Evolutionary conservation across 2,888 invertebrate species (phyloP), one percentile per base, ranked within the genome.

Genomic region (Pollenia amentaria): DNA sequence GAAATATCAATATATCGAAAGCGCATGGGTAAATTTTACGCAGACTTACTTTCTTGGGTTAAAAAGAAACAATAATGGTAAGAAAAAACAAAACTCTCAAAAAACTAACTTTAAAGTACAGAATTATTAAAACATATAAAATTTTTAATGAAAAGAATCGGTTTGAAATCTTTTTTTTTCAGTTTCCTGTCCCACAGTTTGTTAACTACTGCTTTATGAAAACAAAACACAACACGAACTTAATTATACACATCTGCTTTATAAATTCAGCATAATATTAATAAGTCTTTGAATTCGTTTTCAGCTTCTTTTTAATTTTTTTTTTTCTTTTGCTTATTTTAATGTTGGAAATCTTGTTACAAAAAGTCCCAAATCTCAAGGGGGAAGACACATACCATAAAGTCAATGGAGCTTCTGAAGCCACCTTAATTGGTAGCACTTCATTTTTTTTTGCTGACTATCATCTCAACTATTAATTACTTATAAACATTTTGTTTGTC

Each of bases 341-440:
- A 85, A 82, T 77, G 7, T 38, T 76, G 18, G 53, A 76, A 53
- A 81, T 78, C 72, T 48, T 38, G 76, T 57, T 51, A 11, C 38
- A 70, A 42, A 64, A 72, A 76, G 60, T 29, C 1, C 2, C 60
- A 46, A 57, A 81, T 38, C 46, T 46, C 51, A 65, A 62, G 60
- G 76, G 70, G 72, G 44, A 72, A 73, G 65, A 60, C 57, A 55
- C 60, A 64, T 65, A 48, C 57, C 53, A 60, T 60, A 42, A 70
- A 72, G 40, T 70, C 18, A 64, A 70, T 70, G 77, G 53, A 57
- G 51, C 53, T 79, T 72, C 57, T 76, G 75, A 79, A 60, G 42
- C 57, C 65, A 79, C 65, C 65, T 87, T 87, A 87, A 84, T 84
- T 84, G 86, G 82, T 51, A 84, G 79, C 86, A 86, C 75, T 62